Conservation (phyloP, 2,797 vertebrate genomes). For the Presbytis comata region DNA sequence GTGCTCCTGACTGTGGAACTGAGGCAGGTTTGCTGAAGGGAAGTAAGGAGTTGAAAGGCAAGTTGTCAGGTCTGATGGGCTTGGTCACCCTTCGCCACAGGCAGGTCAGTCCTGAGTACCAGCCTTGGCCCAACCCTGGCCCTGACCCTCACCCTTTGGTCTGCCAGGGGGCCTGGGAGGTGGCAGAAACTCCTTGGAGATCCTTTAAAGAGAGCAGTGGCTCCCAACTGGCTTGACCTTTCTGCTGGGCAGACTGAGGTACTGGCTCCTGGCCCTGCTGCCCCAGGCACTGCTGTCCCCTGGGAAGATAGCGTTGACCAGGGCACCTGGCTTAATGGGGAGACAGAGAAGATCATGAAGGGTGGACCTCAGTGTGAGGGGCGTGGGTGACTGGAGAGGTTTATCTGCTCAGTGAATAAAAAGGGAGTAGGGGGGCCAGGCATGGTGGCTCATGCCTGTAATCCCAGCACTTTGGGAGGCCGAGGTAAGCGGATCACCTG, state of each 20-base stretch:
- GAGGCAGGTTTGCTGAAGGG: background rate
- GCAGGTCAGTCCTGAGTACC: background rate
- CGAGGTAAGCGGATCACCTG: background rate
- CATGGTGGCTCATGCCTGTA: background rate
- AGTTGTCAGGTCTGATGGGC: background rate
- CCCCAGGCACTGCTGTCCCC: background rate
- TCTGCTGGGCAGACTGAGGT: background rate
- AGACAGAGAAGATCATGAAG: background rate
- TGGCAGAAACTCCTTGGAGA: background rate
- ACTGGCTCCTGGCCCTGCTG: background rate
- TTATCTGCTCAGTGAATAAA: background rate
- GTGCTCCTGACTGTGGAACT: background rate
- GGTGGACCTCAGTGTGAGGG: background rate
- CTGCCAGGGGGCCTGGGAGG: background rate
- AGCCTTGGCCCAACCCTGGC: background rate
- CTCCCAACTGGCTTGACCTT: background rate
- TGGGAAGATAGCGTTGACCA: background rate
- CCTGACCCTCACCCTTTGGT: background rate
- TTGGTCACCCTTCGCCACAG: background rate
- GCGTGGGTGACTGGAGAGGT: background rate
- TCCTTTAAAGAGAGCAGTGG: background rate
- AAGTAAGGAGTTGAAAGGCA: background rate
- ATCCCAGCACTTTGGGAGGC: background rate
- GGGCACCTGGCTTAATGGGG: background rate
- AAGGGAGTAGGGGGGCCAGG: background rate